A percentile compares a stretch with the other conserved stretches of the same genome.
Evolutionary conservation across 2,797 vertebrate species (phyloP).

Genomic region (Benthosema pterotum): DNA sequence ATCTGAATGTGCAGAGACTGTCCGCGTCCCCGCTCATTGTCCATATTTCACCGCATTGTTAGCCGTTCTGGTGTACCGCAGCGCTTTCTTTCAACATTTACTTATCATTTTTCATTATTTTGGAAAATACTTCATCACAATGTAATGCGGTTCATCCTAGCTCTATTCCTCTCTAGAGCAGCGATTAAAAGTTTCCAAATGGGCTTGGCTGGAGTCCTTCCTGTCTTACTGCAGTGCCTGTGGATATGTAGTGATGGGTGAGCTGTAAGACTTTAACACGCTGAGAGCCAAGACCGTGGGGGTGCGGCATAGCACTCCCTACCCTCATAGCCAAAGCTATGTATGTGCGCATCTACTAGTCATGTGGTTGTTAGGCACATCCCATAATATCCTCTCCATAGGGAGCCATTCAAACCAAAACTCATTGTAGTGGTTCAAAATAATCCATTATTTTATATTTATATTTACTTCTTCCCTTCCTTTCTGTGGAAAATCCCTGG

Average conservation of each 20-base stretch:
- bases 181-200: background rate
- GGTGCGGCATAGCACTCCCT: no score
- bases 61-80: slow-evolving; percentile 39
- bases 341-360: no score
- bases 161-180: no score
- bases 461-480: no score
- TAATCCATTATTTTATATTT: no score
- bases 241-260: background rate
- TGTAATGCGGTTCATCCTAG: background rate
- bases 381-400: no score
- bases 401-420: no score
- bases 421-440: no score
- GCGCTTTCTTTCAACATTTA: slow-evolving; percentile 3
- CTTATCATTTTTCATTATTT: slow-evolving; percentile 40
- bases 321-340: no score
- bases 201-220: slow-evolving; percentile 8
- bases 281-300: no score
- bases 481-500: no score
- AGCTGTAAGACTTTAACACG: background rate
- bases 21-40: slow-evolving; percentile 47
- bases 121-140: slow-evolving; percentile 36
- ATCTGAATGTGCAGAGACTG: slow-evolving; percentile 58
- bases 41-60: slow-evolving; percentile 58
- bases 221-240: background rate
- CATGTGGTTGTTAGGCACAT: no score